These are phyloP conservation scores for Pantala flavescens DNA, from an alignment of 1,140 invertebrate genomes.

Conservation along the genomic window DNA sequence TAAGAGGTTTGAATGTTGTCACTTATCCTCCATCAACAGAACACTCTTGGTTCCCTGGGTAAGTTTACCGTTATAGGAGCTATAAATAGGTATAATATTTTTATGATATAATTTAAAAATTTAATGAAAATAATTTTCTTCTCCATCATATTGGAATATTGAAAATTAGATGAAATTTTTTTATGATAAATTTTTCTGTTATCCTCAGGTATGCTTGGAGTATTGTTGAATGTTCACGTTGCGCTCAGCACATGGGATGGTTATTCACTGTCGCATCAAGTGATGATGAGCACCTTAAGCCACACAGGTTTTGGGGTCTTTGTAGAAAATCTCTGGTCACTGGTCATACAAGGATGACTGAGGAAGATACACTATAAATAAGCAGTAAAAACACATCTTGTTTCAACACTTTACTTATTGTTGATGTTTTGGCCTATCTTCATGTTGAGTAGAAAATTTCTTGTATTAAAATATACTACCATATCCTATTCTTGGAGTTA, in stretches of 20 bases:
- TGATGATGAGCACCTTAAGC: conserved; percentile 34
- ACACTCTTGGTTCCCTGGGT: conserved; percentile 81
- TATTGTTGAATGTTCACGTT: conserved; percentile 40
- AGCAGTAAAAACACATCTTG: not conserved
- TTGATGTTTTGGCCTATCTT: not conserved
- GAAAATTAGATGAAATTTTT: no score
- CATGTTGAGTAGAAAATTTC: not conserved
- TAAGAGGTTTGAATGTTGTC: conserved; percentile 45
- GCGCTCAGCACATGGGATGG: conserved; percentile 45
- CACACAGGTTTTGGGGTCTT: conserved; percentile 43
- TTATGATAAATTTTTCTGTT: no score
- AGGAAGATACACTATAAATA: not conserved
- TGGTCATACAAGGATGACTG: not conserved
- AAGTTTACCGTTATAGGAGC: conserved; percentile 25
- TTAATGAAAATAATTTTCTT: no score
- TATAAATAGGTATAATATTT: no score
- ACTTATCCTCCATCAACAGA: conserved; percentile 48
- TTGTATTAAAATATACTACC: not conserved
- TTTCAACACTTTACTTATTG: not conserved
- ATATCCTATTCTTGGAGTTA: not conserved
- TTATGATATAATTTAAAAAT: no score
- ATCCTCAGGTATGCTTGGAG: conserved; percentile 45
- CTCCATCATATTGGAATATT: no score
- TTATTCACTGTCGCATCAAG: conserved; percentile 36
- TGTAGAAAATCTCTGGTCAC: conserved; percentile 24